Percentiles rank a stretch among this genome's conserved stretches.
Conservation (phyloP, 2,888 invertebrate species). For the Sycophila texana region DNA sequence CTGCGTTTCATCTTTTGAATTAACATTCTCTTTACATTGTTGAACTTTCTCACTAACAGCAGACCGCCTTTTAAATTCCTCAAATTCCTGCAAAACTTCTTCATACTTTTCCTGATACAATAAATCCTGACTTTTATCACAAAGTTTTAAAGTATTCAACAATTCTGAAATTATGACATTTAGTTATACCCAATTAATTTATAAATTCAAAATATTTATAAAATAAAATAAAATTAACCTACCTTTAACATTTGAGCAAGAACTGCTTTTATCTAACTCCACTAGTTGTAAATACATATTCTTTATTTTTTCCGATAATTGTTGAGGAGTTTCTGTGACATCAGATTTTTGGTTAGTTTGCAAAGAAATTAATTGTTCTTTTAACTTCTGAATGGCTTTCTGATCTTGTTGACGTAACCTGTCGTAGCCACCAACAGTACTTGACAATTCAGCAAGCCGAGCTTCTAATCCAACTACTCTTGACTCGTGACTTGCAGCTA, state of each 20-base stretch:
- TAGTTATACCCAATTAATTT: not conserved
- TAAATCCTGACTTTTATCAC: slow-evolving; percentile 65
- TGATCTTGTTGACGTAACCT: slow-evolving; percentile 84
- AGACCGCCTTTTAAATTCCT: slow-evolving; percentile 78
- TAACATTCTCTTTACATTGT: slow-evolving; percentile 61
- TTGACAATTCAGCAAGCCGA: slow-evolving; percentile 86
- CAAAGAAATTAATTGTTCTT: slow-evolving; percentile 74
- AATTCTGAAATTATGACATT: slow-evolving; percentile 68
- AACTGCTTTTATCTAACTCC: slow-evolving; percentile 74
- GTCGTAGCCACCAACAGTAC: slow-evolving; percentile 87
- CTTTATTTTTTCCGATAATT: slow-evolving; percentile 75
- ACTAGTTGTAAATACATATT: slow-evolving; percentile 75
- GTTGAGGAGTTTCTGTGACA: slow-evolving; percentile 65
- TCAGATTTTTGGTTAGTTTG: slow-evolving; percentile 63
- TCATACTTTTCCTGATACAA: slow-evolving; percentile 83
- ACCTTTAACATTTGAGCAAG: slow-evolving; percentile 74
- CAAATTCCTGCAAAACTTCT: slow-evolving; percentile 81
- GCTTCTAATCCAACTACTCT: slow-evolving; percentile 86
- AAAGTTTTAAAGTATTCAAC: slow-evolving; percentile 72
- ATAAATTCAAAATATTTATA: not conserved
- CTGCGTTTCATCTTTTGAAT: slow-evolving; percentile 66
- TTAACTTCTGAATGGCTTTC: slow-evolving; percentile 82
- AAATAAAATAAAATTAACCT: slow-evolving; percentile 30
- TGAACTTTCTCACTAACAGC: slow-evolving; percentile 54
- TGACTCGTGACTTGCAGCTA: slow-evolving; percentile 85